phyloP scores from a whole-genome alignment of 2,113 vertebrate genomes.

The Loxodonta africana region DNA sequence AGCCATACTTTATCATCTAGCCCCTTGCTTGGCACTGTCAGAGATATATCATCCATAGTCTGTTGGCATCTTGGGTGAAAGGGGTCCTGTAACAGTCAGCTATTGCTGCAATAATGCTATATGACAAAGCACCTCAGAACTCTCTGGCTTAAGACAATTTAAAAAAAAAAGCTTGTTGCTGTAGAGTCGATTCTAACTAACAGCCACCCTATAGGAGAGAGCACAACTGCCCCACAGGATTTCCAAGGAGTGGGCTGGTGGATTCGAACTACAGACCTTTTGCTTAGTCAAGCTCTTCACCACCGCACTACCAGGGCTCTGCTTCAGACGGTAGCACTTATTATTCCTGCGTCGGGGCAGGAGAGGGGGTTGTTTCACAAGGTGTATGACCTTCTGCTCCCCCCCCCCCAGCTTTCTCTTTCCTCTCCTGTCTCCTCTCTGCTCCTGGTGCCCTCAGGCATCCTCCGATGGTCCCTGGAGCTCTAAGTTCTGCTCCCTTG shows the following conservation, averaged over 20 bases:
- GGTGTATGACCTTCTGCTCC: neutral
- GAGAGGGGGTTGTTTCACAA: no score
- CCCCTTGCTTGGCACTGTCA: neutral
- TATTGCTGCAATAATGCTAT: neutral
- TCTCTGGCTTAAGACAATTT: neutral
- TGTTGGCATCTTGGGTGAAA: neutral
- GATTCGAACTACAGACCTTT: no score
- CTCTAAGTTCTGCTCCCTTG: neutral
- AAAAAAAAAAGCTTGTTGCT: no score
- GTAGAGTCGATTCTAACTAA: no score
- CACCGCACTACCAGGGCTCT: no score
- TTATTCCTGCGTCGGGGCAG: neutral
- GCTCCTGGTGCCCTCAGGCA: neutral
- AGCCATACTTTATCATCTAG: neutral
- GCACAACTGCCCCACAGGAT: no score
- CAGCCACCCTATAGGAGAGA: no score
- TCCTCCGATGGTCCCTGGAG: neutral
- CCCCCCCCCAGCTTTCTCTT: neutral
- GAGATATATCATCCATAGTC: neutral
- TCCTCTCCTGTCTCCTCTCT: neutral
- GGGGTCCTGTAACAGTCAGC: neutral
- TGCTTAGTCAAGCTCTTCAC: no score
- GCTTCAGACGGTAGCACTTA: neutral
- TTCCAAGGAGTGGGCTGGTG: no score
- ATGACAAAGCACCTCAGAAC: neutral